Evolutionary conservation across 2,888 invertebrate species (phyloP).

Genomic region (Athripsodes cinereus): DNA sequence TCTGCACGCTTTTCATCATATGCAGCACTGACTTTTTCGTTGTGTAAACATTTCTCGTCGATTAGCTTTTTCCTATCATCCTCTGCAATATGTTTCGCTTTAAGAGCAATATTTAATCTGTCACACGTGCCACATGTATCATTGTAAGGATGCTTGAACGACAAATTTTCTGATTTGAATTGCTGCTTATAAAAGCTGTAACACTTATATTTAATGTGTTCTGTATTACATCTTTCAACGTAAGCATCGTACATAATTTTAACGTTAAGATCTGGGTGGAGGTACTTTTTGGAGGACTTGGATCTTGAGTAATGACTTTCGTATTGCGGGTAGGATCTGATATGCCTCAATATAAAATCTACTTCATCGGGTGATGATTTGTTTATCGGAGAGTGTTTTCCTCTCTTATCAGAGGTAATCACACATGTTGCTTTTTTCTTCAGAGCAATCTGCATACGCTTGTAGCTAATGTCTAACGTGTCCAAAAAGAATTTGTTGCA

Average conservation of each 20-base stretch:
- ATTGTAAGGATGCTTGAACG: slow-evolving; percentile 3
- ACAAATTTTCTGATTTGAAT: neutral
- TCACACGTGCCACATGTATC: slow-evolving; percentile 1
- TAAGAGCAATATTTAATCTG: neutral
- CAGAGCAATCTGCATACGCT: neutral
- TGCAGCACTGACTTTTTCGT: neutral
- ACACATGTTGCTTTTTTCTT: neutral
- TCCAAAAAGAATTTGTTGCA: neutral
- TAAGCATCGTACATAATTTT: neutral
- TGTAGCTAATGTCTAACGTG: neutral
- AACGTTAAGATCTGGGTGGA: neutral
- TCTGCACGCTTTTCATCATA: neutral
- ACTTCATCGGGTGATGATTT: neutral
- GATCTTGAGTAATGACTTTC: neutral
- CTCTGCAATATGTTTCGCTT: neutral
- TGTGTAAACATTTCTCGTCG: neutral
- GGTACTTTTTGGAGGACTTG: neutral
- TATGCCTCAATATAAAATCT: neutral
- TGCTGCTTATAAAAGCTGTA: neutral
- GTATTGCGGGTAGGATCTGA: neutral
- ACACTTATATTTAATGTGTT: neutral
- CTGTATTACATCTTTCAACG: neutral
- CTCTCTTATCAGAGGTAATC: neutral
- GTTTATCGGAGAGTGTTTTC: neutral
- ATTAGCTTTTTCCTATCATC: neutral